Conservation (phyloP, 1,140 invertebrate species). For the Vanessa atalanta region DNA sequence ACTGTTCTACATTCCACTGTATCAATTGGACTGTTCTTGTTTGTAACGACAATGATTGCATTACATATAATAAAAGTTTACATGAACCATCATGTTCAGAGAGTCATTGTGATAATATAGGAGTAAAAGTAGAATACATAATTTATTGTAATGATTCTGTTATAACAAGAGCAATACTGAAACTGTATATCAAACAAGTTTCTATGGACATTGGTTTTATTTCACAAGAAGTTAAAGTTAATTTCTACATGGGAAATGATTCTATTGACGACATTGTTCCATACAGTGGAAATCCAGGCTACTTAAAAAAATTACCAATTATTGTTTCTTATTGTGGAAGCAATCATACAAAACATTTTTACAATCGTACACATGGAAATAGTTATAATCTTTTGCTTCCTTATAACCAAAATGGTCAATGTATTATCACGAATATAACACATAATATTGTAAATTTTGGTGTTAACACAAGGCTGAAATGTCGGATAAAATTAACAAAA, state of each 20-base stretch:
- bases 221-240: conserved; percentile 57
- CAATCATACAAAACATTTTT: conserved; percentile 64
- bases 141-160: conserved; percentile 60
- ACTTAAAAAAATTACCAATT: conserved; percentile 53
- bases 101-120: conserved; percentile 56
- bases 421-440: conserved; percentile 47
- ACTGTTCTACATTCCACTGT: conserved; percentile 62
- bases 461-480: conserved; percentile 59
- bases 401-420: conserved; percentile 54
- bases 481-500: conserved; percentile 44
- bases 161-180: conserved; percentile 57
- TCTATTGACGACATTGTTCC: conserved; percentile 49
- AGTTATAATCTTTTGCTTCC: conserved; percentile 47
- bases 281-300: conserved; percentile 68
- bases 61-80: conserved; percentile 49
- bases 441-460: conserved; percentile 58
- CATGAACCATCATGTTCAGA: conserved; percentile 60
- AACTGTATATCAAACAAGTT: conserved; percentile 51
- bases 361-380: conserved; percentile 39
- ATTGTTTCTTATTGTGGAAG: conserved; percentile 51
- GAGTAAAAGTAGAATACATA: conserved; percentile 55
- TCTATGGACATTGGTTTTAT: conserved; percentile 43
- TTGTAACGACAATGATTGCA: conserved; percentile 51
- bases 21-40: conserved; percentile 58
- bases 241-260: conserved; percentile 58